Evolutionary conservation across 2,113 vertebrate species (phyloP).

Genomic region (Lepidothrix coronata): DNA sequence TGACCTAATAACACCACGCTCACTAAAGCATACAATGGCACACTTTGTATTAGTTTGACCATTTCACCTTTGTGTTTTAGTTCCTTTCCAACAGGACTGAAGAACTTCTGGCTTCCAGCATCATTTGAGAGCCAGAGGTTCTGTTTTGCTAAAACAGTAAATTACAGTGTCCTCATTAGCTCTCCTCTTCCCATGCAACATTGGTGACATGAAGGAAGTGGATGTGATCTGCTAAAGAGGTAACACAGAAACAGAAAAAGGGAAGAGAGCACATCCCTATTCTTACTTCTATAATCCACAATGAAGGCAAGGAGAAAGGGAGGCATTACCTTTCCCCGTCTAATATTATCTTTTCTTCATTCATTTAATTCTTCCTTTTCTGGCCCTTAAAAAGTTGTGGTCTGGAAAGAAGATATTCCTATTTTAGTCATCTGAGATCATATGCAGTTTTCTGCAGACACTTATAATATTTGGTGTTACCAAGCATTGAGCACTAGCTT

Average conservation of each 20-base stretch:
- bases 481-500: fast-evolving
- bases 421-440: not conserved
- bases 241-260: not conserved
- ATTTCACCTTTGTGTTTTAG: not conserved
- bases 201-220: not conserved
- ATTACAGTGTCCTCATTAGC: not conserved
- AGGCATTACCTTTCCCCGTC: not conserved
- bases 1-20: not conserved
- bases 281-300: not conserved
- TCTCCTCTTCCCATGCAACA: not conserved
- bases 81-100: not conserved
- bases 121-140: not conserved
- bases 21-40: not conserved
- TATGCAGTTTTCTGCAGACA: not conserved
- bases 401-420: not conserved
- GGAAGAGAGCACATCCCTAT: not conserved
- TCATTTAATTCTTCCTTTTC: not conserved
- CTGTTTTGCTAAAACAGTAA: not conserved
- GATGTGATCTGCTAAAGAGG: not conserved
- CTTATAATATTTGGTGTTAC: not conserved
- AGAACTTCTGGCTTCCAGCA: not conserved
- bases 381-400: not conserved
- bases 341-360: not conserved
- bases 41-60: not conserved
- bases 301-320: not conserved